Evolutionary conservation across 2,888 invertebrate species (phyloP).

Genomic region (Thera obeliscata): DNA sequence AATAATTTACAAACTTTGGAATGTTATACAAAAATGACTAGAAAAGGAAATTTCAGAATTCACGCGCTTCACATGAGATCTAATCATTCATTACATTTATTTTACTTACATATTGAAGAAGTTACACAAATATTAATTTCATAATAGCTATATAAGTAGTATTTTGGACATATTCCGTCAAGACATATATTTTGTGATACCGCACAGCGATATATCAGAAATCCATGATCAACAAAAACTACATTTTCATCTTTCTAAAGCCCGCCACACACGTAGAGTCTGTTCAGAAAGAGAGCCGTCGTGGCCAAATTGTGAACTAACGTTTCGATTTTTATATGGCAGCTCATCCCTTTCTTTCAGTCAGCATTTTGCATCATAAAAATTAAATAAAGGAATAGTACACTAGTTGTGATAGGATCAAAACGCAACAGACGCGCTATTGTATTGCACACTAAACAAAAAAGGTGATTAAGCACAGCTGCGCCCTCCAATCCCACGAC

Average conservation of each 20-base stretch:
- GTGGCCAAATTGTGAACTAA: too few species aligned
- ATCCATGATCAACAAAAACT: conserved; percentile 46
- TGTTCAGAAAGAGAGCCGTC: too few species aligned
- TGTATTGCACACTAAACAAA: too few species aligned
- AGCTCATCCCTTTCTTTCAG: too few species aligned
- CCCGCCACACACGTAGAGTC: too few species aligned
- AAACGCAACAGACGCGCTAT: too few species aligned
- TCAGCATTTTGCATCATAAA: too few species aligned
- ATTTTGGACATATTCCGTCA: conserved; percentile 49
- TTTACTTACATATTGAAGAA: conserved; percentile 46
- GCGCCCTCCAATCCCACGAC: too few species aligned
- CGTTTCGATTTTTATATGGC: too few species aligned
- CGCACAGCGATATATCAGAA: conserved; percentile 57
- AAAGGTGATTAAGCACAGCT: too few species aligned
- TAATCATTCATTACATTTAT: conserved; percentile 54
- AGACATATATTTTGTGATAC: conserved; percentile 44
- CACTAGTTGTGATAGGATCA: too few species aligned
- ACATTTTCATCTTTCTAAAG: conserved; percentile 36
- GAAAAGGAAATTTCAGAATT: conserved; percentile 63
- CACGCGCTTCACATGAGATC: conserved; percentile 67
- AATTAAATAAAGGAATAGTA: too few species aligned
- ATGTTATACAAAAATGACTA: conserved; percentile 81
- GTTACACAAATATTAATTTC: conserved; percentile 48
- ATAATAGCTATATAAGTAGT: conserved; percentile 44
- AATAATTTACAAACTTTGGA: conserved; percentile 77